Conservation (phyloP, 2,888 invertebrate species). For the Neocrepidodera transversa region DNA sequence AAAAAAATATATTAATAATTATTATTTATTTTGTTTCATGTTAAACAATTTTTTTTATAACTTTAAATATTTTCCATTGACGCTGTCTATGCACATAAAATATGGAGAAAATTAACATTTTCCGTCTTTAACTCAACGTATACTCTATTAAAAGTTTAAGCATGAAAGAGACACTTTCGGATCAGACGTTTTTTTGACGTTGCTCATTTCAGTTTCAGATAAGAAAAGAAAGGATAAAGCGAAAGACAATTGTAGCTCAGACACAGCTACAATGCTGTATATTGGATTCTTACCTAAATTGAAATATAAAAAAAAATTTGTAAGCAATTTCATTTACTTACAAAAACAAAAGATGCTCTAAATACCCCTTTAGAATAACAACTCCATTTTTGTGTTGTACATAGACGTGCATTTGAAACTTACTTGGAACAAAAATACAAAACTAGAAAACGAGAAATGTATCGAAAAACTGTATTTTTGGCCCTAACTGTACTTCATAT, state of each 20-base stretch:
- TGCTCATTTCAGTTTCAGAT: conserved; percentile 4
- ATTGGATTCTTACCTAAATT: conserved; percentile 13
- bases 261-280: conserved; percentile 2
- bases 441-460: too few relatives aligned
- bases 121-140: too few relatives aligned
- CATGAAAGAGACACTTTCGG: background rate
- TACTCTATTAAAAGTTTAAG: conserved; percentile 6
- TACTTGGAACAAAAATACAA: too few relatives aligned
- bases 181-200: conserved; percentile 4
- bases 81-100: too few relatives aligned
- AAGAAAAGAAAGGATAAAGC: background rate
- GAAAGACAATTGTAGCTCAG: conserved; percentile 4
- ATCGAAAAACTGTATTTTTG: too few relatives aligned
- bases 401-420: background rate
- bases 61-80: too few relatives aligned
- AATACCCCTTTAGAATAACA: conserved; percentile 7
- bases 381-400: background rate
- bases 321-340: conserved; percentile 3
- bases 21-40: too few relatives aligned
- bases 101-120: too few relatives aligned
- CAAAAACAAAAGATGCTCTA: conserved; percentile 3
- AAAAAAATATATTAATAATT: too few relatives aligned
- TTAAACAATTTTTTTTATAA: too few relatives aligned
- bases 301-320: conserved; percentile 8
- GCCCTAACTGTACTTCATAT: too few relatives aligned